Percentiles rank a stretch among this genome's conserved stretches.
Evolutionary conservation across 2,888 invertebrate species (phyloP).

Genomic region (Drosophila melanocephala): DNA sequence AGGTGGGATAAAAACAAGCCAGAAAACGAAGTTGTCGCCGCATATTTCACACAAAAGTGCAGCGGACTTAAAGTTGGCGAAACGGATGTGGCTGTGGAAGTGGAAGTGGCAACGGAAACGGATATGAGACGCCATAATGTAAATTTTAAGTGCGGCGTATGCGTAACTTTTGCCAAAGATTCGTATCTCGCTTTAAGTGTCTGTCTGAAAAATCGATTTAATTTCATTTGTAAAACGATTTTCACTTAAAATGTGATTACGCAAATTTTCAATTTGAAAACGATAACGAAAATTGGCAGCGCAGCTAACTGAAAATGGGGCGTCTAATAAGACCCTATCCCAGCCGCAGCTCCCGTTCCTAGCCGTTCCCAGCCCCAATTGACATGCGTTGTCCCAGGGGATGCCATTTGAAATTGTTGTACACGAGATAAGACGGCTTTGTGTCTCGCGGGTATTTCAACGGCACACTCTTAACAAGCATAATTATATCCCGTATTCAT

Average conservation of each 20-base stretch:
- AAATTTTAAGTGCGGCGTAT: conserved; percentile 45
- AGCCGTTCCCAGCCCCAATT: conserved; percentile 9
- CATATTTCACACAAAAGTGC: conserved; percentile 53
- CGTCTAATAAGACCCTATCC: not conserved
- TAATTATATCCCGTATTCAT: conserved; percentile 30
- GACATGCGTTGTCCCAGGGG: conserved; percentile 39
- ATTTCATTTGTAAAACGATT: conserved; percentile 78
- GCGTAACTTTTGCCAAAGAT: conserved; percentile 52
- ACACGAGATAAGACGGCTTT: conserved; percentile 40
- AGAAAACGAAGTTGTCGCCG: conserved; percentile 20
- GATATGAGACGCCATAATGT: conserved; percentile 72
- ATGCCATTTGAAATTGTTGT: conserved; percentile 48
- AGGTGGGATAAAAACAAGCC: conserved; percentile 2
- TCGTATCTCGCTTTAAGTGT: conserved; percentile 49
- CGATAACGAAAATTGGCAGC: conserved; percentile 75
- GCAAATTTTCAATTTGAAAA: conserved; percentile 83
- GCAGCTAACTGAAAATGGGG: conserved; percentile 2
- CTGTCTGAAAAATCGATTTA: conserved; percentile 71
- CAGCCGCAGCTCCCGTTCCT: not conserved
- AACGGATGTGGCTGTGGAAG: conserved; percentile 10
- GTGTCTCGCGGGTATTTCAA: conserved; percentile 53
- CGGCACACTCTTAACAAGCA: conserved; percentile 20
- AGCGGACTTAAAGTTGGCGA: conserved; percentile 50
- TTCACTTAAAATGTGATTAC: conserved; percentile 83
- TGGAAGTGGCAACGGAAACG: conserved; percentile 45